Evolutionary conservation across 2,888 invertebrate species (phyloP).

Genomic region (Lasius fuliginosus): DNA sequence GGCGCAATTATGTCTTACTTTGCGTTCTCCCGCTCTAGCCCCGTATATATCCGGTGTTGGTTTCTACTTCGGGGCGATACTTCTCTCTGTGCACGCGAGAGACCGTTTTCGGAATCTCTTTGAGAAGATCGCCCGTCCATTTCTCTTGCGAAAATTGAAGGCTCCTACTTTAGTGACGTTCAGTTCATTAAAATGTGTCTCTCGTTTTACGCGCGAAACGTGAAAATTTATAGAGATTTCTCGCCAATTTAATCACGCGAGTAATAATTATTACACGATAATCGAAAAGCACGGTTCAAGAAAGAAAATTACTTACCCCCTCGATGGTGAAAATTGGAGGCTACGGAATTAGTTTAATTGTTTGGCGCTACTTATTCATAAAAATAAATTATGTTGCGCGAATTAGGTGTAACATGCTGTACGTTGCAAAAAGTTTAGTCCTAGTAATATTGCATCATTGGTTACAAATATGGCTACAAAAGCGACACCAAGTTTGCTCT

Average conservation of each 20-base stretch:
- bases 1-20: slow-evolving; percentile 52
- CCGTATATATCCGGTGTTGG: slow-evolving; percentile 29
- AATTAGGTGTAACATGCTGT: slow-evolving; percentile 1
- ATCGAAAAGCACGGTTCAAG: neutral
- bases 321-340: neutral
- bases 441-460: slow-evolving; percentile 35
- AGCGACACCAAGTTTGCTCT: slow-evolving; percentile 41
- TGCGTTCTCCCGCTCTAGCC: slow-evolving; percentile 43
- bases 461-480: slow-evolving; percentile 27
- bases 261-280: neutral
- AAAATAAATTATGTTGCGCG: slow-evolving; percentile 11
- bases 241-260: neutral
- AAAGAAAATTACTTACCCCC: neutral
- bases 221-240: neutral
- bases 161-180: no score
- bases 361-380: slow-evolving; percentile 22
- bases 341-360: slow-evolving; percentile 18
- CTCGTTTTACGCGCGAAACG: neutral
- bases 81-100: neutral
- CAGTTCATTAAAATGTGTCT: neutral
- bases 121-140: neutral
- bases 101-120: neutral
- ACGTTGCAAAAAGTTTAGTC: slow-evolving; percentile 34
- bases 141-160: neutral
- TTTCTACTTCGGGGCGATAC: slow-evolving; percentile 10